Evolutionary conservation across 2,888 invertebrate genomes (phyloP).

Genomic region (Allygus modestus): DNA sequence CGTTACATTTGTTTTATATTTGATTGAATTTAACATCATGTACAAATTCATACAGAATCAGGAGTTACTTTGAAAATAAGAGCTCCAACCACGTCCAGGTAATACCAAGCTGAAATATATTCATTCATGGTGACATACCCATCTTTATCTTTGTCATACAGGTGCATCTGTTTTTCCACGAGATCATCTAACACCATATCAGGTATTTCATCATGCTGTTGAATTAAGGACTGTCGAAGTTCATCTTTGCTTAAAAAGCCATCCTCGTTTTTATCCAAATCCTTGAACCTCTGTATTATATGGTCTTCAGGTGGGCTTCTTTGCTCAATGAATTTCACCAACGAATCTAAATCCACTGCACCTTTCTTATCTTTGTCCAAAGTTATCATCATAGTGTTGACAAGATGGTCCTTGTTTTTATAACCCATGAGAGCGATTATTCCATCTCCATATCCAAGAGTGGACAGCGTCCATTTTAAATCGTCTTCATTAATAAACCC

Average conservation of each 20-base stretch:
- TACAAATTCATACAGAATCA: too few species aligned
- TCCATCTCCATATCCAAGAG: background rate
- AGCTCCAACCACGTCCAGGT: background rate
- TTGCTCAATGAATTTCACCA: background rate
- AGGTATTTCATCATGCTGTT: background rate
- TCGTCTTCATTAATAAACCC: background rate
- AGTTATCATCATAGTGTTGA: background rate
- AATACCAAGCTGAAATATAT: constrained; percentile 2
- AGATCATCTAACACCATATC: background rate
- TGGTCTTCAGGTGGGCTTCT: background rate
- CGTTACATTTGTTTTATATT: too few species aligned
- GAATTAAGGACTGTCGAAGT: background rate
- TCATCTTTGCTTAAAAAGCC: background rate
- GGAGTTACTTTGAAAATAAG: background rate
- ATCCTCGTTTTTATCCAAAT: constrained; percentile 12
- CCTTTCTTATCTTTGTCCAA: background rate
- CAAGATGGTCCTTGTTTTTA: background rate
- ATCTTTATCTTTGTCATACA: background rate
- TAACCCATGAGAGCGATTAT: constrained; percentile 7
- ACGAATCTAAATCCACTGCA: background rate
- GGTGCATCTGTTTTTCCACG: background rate
- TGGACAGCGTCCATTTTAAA: background rate
- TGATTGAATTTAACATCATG: too few species aligned
- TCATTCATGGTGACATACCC: background rate
- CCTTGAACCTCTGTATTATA: background rate